These are phyloP conservation scores for Scarus forsteni DNA, from an alignment of 2,797 vertebrate species.

Conservation along the genomic window DNA sequence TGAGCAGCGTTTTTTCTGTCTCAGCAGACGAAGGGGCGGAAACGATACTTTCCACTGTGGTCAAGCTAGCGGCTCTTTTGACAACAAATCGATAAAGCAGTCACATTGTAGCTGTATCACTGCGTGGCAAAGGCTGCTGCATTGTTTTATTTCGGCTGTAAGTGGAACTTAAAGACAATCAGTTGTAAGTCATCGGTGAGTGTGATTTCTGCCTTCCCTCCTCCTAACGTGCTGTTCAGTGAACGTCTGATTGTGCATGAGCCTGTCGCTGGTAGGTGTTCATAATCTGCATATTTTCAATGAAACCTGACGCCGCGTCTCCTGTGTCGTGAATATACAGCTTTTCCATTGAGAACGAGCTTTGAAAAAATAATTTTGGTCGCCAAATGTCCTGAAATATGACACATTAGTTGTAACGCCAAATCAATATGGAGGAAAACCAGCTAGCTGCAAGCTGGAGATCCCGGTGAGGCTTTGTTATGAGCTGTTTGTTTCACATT, in stretches of 20 bases:
- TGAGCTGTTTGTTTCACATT: not conserved
- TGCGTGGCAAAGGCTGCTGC: not conserved
- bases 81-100: constrained; percentile 43
- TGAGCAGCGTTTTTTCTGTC: constrained; percentile 5
- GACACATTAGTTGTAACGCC: constrained; percentile 10
- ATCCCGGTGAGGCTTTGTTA: constrained; percentile 54
- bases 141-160: constrained; percentile 14
- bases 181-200: constrained; percentile 70
- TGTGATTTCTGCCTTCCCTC: constrained; percentile 37
- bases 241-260: constrained; percentile 47
- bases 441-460: constrained; percentile 33
- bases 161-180: constrained; percentile 4
- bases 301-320: not conserved
- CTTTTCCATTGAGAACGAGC: not conserved
- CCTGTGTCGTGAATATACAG: not conserved
- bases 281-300: constrained; percentile 4
- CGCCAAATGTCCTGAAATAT: not conserved
- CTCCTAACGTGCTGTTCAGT: constrained; percentile 48
- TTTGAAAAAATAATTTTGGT: not conserved
- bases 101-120: not conserved
- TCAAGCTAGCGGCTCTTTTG: constrained; percentile 44
- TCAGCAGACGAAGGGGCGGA: constrained; percentile 73
- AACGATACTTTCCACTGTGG: constrained; percentile 49
- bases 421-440: constrained; percentile 71
- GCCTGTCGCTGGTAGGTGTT: constrained; percentile 15